phyloP scores from a whole-genome alignment of 2,888 invertebrate genomes.

The Hedya salicella region DNA sequence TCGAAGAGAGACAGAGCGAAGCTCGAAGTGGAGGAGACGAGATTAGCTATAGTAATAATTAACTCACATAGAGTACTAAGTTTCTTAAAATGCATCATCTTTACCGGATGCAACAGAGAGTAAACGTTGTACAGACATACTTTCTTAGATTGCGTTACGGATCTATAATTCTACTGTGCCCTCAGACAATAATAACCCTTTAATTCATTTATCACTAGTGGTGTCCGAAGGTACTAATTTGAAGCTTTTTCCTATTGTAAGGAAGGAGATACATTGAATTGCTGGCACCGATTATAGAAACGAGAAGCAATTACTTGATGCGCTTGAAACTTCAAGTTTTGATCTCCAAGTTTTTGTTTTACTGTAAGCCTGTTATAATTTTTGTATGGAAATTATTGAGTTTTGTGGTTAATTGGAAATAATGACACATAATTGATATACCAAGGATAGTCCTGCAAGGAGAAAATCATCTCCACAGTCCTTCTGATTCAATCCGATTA shows the following conservation, averaged over 20 bases:
- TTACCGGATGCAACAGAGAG: no score
- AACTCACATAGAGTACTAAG: no score
- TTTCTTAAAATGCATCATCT: no score
- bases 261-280: slow-evolving; percentile 32
- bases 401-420: neutral
- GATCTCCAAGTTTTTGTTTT: neutral
- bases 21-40: no score
- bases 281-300: slow-evolving; percentile 26
- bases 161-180: slow-evolving; percentile 20
- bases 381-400: neutral
- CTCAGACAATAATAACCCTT: slow-evolving; percentile 31
- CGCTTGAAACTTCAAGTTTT: slow-evolving; percentile 2
- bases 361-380: neutral
- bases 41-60: no score
- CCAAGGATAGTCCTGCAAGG: no score
- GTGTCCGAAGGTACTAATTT: slow-evolving; percentile 34
- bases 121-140: no score
- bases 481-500: no score
- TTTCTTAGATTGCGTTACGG: slow-evolving; percentile 6
- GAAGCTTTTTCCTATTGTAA: slow-evolving; percentile 37
- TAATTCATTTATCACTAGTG: slow-evolving; percentile 39
- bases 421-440: neutral
- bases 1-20: no score
- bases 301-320: slow-evolving; percentile 5
- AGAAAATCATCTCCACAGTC: no score